Base-by-base conservation (phyloP, 2,113 vertebrate species). In the Cathartes aura region DNA sequence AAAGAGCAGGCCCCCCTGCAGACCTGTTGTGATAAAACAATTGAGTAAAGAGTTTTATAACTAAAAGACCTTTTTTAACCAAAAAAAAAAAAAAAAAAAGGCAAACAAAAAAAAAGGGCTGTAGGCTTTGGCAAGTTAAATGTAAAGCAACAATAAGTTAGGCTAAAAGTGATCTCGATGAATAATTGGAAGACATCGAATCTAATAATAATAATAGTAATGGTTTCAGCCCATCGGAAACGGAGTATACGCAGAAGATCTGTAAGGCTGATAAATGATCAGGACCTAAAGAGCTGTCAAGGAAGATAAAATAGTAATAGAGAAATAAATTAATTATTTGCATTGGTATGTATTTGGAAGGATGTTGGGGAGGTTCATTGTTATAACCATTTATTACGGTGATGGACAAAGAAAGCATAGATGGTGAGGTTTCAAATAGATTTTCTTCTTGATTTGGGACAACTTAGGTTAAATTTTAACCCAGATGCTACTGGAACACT, bases 301-400 rank as follows among this genome's bases (percentile, higher is more conserved):
- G 67, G 80, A 89, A 96, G 86, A 89, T 76, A 66, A 90, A 96
- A 78, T 22, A 89, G 63, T 91, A 93, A 16, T 3, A 58, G 63
- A 56, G 64, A 73, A 92, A 45, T 71, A 86, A 95, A 92, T 89
- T 8, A 89, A 86, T 96, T 90, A 66, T 76, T 95, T 90, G 85
- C 63, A 36, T 64, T 80, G 82, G 86, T 90, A 78, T 96, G 90
- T 97, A 32, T 82, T 81, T 81, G 74, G 47, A 53, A 70, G 50
- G 74, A 3, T 82, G 29, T 63, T 90, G 53, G 21, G 45, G 59
- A 64, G 48, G 83, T 89, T 96, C 36, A 48, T 80, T 75, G 43
- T 78, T 84, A 5, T 2, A 91, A 24, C 47, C 52, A 23, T 93
- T 87, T 68, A 9, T 95, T 91, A 48, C 12, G 2, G 66, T 89